These are phyloP conservation scores for Chymomyza procnemis DNA, from an alignment of 2,888 invertebrate species.

Conservation along the genomic window DNA sequence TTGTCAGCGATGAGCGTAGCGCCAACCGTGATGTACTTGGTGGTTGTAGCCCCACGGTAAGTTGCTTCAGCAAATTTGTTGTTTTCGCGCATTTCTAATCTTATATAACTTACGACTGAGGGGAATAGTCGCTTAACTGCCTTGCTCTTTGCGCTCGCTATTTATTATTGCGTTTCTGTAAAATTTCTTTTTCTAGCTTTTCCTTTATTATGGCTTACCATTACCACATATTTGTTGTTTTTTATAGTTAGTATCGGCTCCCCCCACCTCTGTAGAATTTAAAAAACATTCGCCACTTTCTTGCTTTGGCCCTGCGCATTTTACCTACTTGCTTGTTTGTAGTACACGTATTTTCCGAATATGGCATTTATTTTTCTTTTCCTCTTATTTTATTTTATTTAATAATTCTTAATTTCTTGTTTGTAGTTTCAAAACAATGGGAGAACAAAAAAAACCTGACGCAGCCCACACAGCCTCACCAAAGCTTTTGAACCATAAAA, in stretches of 20 bases:
- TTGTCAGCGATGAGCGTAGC: background rate
- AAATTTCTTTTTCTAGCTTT: background rate
- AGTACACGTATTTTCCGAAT: background rate
- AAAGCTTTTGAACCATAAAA: too few relatives aligned
- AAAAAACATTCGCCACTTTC: background rate
- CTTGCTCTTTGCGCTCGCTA: background rate
- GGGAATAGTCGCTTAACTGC: slow-evolving; percentile 44
- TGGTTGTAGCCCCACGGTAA: slow-evolving; percentile 36
- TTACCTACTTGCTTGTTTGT: slow-evolving; percentile 31
- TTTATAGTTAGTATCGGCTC: too few relatives aligned
- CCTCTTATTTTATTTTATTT: background rate
- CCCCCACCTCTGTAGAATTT: slow-evolving; percentile 15
- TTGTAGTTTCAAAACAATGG: background rate
- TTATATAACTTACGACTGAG: slow-evolving; percentile 54
- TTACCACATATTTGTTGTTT: slow-evolving; percentile 47
- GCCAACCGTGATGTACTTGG: slow-evolving; percentile 5
- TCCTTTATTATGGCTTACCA: slow-evolving; percentile 24
- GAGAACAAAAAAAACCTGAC: background rate
- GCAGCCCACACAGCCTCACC: background rate
- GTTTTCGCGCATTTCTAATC: slow-evolving; percentile 29
- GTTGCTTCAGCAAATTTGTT: slow-evolving; percentile 13
- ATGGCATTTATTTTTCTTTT: background rate
- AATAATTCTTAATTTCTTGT: background rate
- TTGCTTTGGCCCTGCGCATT: slow-evolving; percentile 39
- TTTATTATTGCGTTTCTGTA: background rate